Percentiles rank a stretch among this genome's conserved stretches.
phyloP scores from a whole-genome alignment of 2,888 invertebrate genomes.

The Amiota communis region DNA sequence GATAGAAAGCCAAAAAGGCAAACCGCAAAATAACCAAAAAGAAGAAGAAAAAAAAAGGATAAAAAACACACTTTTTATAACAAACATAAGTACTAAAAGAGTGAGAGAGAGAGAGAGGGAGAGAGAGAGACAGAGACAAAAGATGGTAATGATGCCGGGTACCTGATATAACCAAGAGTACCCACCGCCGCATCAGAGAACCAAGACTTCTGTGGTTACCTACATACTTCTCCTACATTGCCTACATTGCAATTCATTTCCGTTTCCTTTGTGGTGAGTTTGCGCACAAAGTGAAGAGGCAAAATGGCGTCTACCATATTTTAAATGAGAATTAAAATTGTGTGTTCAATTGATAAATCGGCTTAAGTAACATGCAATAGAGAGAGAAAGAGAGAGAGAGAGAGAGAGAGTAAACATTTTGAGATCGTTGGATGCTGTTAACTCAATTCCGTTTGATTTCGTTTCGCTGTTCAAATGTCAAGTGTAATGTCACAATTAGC shows the following conservation, averaged over 20 bases:
- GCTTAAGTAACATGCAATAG: conserved; percentile 36
- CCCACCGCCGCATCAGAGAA: too few species aligned
- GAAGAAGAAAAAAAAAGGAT: conserved; percentile 7
- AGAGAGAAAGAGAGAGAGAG: conserved; percentile 6
- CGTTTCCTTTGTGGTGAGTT: conserved; percentile 54
- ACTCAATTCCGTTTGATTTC: conserved; percentile 30
- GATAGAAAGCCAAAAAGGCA: conserved; percentile 18
- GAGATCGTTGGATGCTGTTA: conserved; percentile 14
- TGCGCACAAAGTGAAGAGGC: conserved; percentile 52
- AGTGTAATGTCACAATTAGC: conserved; percentile 71
- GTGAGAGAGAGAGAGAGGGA: too few species aligned
- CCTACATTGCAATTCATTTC: background rate
- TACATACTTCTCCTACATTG: background rate
- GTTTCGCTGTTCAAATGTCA: conserved; percentile 64
- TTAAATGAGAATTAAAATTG: too few species aligned
- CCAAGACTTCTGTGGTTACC: background rate
- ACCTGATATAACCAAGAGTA: too few species aligned
- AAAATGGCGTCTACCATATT: conserved; percentile 54
- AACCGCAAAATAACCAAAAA: background rate
- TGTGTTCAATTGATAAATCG: background rate
- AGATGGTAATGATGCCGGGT: too few species aligned
- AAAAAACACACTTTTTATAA: too few species aligned
- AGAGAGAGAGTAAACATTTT: conserved; percentile 8
- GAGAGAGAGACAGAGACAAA: too few species aligned
- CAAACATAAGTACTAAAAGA: background rate